Conservation (phyloP, 2,113 vertebrate genomes). For the Galeopterus variegatus region DNA sequence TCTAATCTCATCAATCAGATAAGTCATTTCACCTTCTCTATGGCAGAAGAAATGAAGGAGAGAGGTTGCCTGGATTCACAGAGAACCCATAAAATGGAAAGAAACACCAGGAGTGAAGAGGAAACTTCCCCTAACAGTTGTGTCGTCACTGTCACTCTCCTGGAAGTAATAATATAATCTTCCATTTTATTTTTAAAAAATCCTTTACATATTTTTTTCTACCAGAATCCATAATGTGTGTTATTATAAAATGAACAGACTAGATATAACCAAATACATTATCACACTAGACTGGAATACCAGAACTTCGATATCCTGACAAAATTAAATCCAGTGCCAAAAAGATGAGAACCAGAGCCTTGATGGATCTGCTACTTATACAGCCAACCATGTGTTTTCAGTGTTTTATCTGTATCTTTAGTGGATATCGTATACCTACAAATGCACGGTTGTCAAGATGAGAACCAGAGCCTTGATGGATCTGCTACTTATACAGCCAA, state of each 20-base stretch:
- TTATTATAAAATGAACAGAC: neutral
- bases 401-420: neutral
- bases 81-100: neutral
- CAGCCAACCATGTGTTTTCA: neutral
- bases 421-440: neutral
- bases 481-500: neutral
- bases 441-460: neutral
- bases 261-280: neutral
- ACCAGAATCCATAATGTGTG: neutral
- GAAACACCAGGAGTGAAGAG: neutral
- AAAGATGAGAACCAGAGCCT: neutral
- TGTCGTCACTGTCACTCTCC: neutral
- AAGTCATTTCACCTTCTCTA: neutral
- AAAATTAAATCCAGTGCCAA: neutral
- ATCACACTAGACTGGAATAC: neutral
- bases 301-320: neutral
- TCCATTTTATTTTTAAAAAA: constrained; percentile 6
- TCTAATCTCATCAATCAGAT: neutral
- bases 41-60: neutral
- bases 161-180: neutral
- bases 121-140: neutral
- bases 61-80: fast-evolving
- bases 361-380: neutral
- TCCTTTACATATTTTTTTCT: neutral
- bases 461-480: neutral